Percentiles rank a stretch among this genome's conserved stretches.
Conservation (phyloP, 2,797 vertebrate species). For the Hydrocynus forskahlii region DNA sequence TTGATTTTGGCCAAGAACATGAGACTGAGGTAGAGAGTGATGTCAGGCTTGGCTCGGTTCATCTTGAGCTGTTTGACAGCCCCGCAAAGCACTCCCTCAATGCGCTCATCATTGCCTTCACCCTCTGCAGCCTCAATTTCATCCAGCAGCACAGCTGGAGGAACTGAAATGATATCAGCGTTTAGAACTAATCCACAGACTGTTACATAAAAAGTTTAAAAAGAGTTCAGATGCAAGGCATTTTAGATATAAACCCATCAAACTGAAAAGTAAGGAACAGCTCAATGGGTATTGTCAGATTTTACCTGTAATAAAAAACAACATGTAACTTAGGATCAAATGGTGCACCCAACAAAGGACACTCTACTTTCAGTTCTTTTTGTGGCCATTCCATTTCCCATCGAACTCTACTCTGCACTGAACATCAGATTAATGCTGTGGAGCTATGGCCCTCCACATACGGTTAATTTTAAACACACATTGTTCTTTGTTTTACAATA, state of each 20-base stretch:
- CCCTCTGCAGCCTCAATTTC: slow-evolving; percentile 94
- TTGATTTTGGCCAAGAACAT: slow-evolving; percentile 99
- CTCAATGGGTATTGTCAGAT: neutral
- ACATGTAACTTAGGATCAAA: neutral
- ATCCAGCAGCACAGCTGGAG: slow-evolving; percentile 87
- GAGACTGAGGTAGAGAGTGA: slow-evolving; percentile 91
- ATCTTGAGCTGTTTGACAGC: slow-evolving; percentile 93
- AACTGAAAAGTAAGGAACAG: too few species aligned
- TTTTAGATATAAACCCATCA: neutral
- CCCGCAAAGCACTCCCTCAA: slow-evolving; percentile 94
- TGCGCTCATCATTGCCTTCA: slow-evolving; percentile 93
- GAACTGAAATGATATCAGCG: slow-evolving; percentile 73
- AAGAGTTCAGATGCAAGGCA: neutral
- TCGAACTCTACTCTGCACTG: too few species aligned
- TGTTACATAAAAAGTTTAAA: neutral
- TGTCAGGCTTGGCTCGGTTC: slow-evolving; percentile 94
- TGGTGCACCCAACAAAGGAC: neutral
- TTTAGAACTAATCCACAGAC: neutral
- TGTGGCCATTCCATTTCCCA: neutral
- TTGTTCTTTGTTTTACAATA: too few species aligned
- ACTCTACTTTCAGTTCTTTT: neutral
- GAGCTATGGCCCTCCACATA: too few species aligned
- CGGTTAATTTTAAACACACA: too few species aligned
- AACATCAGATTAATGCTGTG: too few species aligned
- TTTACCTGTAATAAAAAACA: neutral